Percentiles rank a stretch among this genome's conserved stretches.
phyloP scores from a whole-genome alignment of 2,113 vertebrate species.

The Sylvilagus bachmani region DNA sequence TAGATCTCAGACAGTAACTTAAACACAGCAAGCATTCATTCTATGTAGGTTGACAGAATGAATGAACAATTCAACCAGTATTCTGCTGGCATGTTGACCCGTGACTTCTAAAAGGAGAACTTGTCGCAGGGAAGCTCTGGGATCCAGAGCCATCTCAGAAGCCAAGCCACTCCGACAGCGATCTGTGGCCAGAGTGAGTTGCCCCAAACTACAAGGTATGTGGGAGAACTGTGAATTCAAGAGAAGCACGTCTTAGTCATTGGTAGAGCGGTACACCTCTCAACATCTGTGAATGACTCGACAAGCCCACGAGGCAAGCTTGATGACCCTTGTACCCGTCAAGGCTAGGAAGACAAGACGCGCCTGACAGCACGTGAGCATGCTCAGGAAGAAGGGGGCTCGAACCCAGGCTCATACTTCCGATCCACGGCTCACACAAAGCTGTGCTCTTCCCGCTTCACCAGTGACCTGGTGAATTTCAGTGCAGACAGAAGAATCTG shows the following conservation, averaged over 20 bases:
- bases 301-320: not conserved
- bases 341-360: not conserved
- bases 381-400: not conserved
- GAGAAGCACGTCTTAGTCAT: not conserved
- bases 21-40: not conserved
- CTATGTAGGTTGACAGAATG: not conserved
- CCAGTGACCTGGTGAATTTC: not conserved
- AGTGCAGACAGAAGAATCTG: not conserved
- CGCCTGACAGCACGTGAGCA: not conserved
- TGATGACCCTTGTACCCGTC: not conserved
- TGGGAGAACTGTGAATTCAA: not conserved
- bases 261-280: not conserved
- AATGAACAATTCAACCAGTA: conserved; percentile 2
- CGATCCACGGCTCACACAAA: not conserved
- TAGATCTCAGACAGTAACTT: not conserved
- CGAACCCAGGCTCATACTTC: not conserved
- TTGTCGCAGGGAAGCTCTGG: not conserved
- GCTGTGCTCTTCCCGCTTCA: not conserved
- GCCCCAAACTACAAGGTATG: not conserved
- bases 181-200: too few relatives aligned
- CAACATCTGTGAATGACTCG: not conserved
- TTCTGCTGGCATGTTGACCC: not conserved
- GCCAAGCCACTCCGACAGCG: not conserved
- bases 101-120: not conserved
- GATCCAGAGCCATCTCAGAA: conserved; percentile 16